Base-by-base conservation (phyloP, 2,888 invertebrate genomes). In the Escarpia spicata region DNA sequence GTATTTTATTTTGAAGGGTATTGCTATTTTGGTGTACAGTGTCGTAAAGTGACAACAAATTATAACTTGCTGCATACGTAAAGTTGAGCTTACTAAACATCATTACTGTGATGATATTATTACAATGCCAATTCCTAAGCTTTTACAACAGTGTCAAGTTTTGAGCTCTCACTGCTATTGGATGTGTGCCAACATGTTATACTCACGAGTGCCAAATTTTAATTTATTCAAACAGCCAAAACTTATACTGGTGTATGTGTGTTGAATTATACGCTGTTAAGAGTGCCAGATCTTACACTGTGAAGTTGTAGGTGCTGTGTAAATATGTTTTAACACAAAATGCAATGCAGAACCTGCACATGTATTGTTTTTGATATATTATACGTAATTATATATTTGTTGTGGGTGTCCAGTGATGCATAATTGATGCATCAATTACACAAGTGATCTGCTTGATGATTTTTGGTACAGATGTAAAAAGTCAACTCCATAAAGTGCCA, bases 211-310 rank as follows among this genome's bases (percentile, higher is more conserved):
- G 75, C 75, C 26, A 75, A 75, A n/a, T 26, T 75, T 75, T 15
- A 26, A 75, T 75, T 75, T 26, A 75, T 75, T 75, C n/a, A 75
- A 75, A 75, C 1, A 75, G 2, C 75, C 75, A 75, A 75, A 75
- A 75, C n/a, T 19, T 75, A 75, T 75, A 75, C 75, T 75, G 75
- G 75, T 75, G 75, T 75, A 75, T 75, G 75, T 75, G 75, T 75
- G 75, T n/a, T 75, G 26, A 75, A 75, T 75, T 3, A 52, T 75
- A 75, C 2, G 75, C n/a, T 75, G 75, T n/a, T 75, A 26, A 75
- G 75, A 75, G 75, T 75, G 75, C 75, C 75, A 75, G 12, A 75
- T 75, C 75, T 75, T 75, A 75, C 75, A 75, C 19, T 75, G 26
- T 75, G 75, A 75, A 26, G 6, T 75, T 26, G 26, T 26, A 60